Conservation (phyloP, 1,140 invertebrate species). For the Eulimnadia texana region DNA sequence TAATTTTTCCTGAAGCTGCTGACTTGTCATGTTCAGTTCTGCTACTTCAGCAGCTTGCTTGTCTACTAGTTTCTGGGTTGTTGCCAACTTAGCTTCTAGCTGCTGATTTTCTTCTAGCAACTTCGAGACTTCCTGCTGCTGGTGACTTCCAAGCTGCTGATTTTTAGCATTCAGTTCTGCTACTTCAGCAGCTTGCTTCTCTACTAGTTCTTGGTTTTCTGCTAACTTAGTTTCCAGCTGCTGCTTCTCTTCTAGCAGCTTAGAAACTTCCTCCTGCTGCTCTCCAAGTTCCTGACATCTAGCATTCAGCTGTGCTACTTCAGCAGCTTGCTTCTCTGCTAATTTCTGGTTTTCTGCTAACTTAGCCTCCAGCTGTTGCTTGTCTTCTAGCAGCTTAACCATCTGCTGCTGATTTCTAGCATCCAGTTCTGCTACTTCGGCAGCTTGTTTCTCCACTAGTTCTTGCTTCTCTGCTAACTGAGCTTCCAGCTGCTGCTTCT, state of each 20-base stretch:
- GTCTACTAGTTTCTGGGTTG: neutral
- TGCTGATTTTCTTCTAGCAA: conserved; percentile 19
- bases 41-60: neutral
- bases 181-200: neutral
- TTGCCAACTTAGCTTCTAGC: conserved; percentile 23
- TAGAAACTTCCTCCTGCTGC: neutral
- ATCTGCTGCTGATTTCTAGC: neutral
- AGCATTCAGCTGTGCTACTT: neutral
- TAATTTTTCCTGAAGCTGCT: neutral
- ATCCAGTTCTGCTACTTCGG: neutral
- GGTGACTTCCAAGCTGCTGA: no score
- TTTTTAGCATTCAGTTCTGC: neutral
- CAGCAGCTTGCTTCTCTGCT: no score
- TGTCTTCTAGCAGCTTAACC: no score
- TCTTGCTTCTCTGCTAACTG: conserved; percentile 18
- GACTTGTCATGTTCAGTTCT: neutral
- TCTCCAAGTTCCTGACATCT: conserved; percentile 12
- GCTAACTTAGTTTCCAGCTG: neutral
- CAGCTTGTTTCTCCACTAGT: neutral
- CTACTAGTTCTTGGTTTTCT: neutral
- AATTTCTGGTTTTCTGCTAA: no score
- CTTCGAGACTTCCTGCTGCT: neutral
- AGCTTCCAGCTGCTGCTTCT: conserved; percentile 22
- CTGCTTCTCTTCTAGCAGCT: neutral
- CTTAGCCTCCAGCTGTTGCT: no score